phyloP scores from a whole-genome alignment of 2,797 vertebrate genomes.

The Brachyrhaphis roseni region DNA sequence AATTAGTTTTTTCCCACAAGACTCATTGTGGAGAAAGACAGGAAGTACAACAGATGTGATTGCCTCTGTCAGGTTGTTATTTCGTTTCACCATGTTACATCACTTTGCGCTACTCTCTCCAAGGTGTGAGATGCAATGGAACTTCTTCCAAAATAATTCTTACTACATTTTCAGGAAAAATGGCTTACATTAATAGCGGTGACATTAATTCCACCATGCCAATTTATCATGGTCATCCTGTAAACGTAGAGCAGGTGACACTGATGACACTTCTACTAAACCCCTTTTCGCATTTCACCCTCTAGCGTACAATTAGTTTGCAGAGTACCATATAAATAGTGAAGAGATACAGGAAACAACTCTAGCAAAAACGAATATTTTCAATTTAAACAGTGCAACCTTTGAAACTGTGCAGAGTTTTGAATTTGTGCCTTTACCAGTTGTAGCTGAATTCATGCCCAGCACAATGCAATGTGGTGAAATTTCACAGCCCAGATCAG shows the following conservation, averaged over 20 bases:
- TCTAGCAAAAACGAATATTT: neutral
- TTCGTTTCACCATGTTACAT: conserved; percentile 77
- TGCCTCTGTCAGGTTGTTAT: conserved; percentile 74
- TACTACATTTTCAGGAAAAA: conserved; percentile 41
- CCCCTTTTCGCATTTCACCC: conserved; percentile 13
- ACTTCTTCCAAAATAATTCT: conserved; percentile 58
- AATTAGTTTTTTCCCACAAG: conserved; percentile 72
- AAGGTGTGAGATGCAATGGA: conserved; percentile 63
- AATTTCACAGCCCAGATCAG: neutral
- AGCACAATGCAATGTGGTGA: conserved; percentile 5
- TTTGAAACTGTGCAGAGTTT: neutral
- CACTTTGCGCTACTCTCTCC: conserved; percentile 59
- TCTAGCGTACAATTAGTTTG: neutral
- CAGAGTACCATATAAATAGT: neutral
- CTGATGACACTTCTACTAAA: conserved; percentile 10
- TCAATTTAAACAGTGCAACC: neutral
- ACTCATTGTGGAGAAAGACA: conserved; percentile 70
- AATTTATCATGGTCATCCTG: conserved; percentile 39
- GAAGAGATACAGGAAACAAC: neutral
- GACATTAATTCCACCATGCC: conserved; percentile 26
- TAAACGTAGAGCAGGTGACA: conserved; percentile 19
- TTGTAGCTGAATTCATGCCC: neutral
- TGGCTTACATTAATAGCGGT: conserved; percentile 45
- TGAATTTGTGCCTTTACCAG: neutral
- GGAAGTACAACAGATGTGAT: conserved; percentile 73